phyloP scores from a whole-genome alignment of 2,113 vertebrate species.

The Prinia subflava region DNA sequence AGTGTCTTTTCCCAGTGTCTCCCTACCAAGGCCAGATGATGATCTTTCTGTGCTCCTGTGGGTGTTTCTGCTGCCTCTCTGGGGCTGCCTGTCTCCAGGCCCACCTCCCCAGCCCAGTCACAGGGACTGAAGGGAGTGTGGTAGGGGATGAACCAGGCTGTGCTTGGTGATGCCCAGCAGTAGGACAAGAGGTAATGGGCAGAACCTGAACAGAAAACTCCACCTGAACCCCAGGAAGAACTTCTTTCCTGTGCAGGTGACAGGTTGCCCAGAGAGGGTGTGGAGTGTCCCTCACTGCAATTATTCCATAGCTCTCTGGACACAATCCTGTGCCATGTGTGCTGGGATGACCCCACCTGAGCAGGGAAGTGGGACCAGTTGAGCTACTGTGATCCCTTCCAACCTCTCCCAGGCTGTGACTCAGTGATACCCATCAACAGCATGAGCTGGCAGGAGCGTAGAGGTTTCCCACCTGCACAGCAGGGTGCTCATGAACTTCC shows the following conservation, averaged over 20 bases:
- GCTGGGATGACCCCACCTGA: too few relatives aligned
- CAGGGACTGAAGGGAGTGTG: neutral
- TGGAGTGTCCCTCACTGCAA: too few relatives aligned
- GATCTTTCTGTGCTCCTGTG: neutral
- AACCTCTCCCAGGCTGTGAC: neutral
- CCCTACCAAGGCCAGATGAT: neutral
- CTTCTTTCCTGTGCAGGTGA: too few relatives aligned
- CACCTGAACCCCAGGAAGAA: too few relatives aligned
- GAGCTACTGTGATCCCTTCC: neutral
- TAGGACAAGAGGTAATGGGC: too few relatives aligned
- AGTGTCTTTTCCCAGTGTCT: neutral
- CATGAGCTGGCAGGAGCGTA: neutral
- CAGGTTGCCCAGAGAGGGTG: too few relatives aligned
- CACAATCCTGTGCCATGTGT: too few relatives aligned
- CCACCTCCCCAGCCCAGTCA: neutral
- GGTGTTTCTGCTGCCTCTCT: neutral
- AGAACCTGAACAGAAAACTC: too few relatives aligned
- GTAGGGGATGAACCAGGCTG: neutral
- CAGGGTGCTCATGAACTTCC: slow-evolving; percentile 74
- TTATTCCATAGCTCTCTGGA: too few relatives aligned
- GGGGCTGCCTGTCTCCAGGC: neutral
- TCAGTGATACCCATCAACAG: too few relatives aligned
- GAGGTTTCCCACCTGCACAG: slow-evolving; percentile 80
- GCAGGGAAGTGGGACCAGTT: neutral
- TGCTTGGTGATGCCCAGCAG: neutral